Conservation (phyloP, 1,140 invertebrate species). For the Ooceraea biroi region DNA sequence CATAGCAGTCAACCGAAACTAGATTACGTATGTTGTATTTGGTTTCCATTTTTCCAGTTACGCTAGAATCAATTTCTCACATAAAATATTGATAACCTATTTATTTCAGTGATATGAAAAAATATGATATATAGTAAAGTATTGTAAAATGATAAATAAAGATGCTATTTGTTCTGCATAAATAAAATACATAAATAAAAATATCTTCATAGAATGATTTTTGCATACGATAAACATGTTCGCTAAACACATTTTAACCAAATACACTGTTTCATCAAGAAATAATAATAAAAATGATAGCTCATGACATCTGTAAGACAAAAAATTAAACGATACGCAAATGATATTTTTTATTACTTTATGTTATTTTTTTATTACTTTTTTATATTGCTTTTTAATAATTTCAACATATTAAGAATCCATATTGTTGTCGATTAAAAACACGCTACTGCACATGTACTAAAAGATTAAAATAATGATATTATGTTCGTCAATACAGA, state of each 20-base stretch:
- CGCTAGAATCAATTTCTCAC: background rate
- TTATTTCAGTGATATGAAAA: background rate
- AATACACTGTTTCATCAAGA: constrained; percentile 1
- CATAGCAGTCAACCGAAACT: background rate
- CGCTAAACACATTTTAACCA: too few relatives aligned
- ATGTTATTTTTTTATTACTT: too few relatives aligned
- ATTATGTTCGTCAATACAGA: constrained; percentile 22
- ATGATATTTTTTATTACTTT: constrained; percentile 12
- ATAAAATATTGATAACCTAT: background rate
- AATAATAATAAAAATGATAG: background rate
- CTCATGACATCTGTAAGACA: background rate
- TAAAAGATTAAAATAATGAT: constrained; percentile 21
- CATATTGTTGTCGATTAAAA: constrained; percentile 41
- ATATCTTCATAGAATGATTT: background rate
- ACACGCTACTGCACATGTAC: constrained; percentile 12
- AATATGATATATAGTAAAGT: background rate
- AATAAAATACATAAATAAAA: too few relatives aligned
- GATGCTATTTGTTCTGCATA: background rate
- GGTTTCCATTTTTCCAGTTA: constrained; percentile 1
- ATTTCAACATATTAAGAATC: constrained; percentile 1
- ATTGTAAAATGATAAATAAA: background rate
- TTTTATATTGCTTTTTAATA: constrained; percentile 5
- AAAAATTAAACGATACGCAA: constrained; percentile 21
- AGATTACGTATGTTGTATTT: background rate
- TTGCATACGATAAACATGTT: too few relatives aligned